Percentiles rank a stretch among this genome's conserved stretches.
Evolutionary conservation across 1,140 invertebrate genomes (phyloP).

Genomic region (Drosophila paulistorum): DNA sequence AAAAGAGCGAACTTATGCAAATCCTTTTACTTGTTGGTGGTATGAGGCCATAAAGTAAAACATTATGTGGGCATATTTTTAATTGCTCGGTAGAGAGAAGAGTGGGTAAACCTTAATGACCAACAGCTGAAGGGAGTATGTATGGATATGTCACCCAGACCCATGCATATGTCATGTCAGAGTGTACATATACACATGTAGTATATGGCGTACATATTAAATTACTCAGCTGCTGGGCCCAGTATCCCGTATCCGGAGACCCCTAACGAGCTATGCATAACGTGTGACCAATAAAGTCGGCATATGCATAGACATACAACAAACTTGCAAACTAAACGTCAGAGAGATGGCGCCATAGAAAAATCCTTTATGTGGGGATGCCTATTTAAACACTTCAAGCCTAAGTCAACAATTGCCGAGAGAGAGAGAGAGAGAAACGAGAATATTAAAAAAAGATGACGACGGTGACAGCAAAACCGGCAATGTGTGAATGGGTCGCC

Average conservation of each 20-base stretch:
- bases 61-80: slow-evolving; percentile 63
- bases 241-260: slow-evolving; percentile 20
- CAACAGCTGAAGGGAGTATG: slow-evolving; percentile 1
- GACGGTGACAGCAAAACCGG: slow-evolving; percentile 20
- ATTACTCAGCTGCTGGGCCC: slow-evolving; percentile 43
- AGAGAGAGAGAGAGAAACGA: slow-evolving; percentile 31
- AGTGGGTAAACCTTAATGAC: slow-evolving; percentile 55
- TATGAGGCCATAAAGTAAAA: slow-evolving; percentile 25
- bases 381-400: slow-evolving; percentile 66
- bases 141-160: slow-evolving; percentile 13
- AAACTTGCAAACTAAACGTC: slow-evolving; percentile 20
- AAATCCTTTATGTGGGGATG: slow-evolving; percentile 40
- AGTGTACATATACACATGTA: neutral
- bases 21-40: slow-evolving; percentile 21
- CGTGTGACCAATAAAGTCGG: slow-evolving; percentile 51
- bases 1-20: slow-evolving; percentile 52
- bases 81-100: slow-evolving; percentile 54
- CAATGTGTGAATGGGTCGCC: slow-evolving; percentile 31
- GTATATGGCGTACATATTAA: slow-evolving; percentile 63
- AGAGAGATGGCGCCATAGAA: slow-evolving; percentile 29
- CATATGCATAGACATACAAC: slow-evolving; percentile 16
- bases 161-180: slow-evolving; percentile 36
- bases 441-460: slow-evolving; percentile 74
- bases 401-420: slow-evolving; percentile 64
- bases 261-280: slow-evolving; percentile 46